phyloP scores from a whole-genome alignment of 2,113 vertebrate genomes.

The Gymnocephalus cernua region DNA sequence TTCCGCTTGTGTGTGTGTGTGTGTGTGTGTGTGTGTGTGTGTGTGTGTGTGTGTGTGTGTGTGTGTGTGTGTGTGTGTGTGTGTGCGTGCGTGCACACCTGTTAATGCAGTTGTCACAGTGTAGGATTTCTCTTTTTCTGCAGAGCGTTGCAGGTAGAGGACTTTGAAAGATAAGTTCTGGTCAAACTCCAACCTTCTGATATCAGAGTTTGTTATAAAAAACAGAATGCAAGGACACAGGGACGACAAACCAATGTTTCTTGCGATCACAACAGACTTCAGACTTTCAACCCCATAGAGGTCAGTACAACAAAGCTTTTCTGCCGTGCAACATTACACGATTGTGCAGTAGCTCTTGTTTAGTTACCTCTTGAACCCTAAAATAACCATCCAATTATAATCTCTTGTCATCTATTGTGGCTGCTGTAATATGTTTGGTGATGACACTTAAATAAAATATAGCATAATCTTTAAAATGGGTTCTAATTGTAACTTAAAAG shows the following conservation, averaged over 20 bases:
- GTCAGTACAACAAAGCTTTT: slow-evolving; percentile 46
- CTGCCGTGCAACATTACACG: not conserved
- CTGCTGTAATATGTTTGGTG: no score
- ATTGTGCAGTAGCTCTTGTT: not conserved
- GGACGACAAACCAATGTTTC: no score
- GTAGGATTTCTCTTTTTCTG: slow-evolving; percentile 21
- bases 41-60: not conserved
- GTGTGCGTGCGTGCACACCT: not conserved
- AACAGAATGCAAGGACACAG: no score
- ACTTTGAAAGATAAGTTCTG: slow-evolving; percentile 37
- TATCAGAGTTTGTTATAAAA: slow-evolving; percentile 28
- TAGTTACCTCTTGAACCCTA: not conserved
- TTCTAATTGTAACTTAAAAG: not conserved
- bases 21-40: slow-evolving; percentile 23
- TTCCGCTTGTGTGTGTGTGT: not conserved
- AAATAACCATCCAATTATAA: not conserved
- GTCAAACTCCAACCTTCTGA: slow-evolving; percentile 34
- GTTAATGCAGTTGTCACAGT: not conserved
- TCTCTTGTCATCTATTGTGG: no score
- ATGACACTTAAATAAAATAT: no score
- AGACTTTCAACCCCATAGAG: no score
- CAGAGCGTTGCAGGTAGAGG: slow-evolving; percentile 34
- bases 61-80: not conserved
- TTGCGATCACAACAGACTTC: no score
- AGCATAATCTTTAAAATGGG: not conserved